Evolutionary conservation across 1,140 invertebrate species (phyloP), one percentile per base, ranked within the genome.

Genomic region (Leptinotarsa lineolata): DNA sequence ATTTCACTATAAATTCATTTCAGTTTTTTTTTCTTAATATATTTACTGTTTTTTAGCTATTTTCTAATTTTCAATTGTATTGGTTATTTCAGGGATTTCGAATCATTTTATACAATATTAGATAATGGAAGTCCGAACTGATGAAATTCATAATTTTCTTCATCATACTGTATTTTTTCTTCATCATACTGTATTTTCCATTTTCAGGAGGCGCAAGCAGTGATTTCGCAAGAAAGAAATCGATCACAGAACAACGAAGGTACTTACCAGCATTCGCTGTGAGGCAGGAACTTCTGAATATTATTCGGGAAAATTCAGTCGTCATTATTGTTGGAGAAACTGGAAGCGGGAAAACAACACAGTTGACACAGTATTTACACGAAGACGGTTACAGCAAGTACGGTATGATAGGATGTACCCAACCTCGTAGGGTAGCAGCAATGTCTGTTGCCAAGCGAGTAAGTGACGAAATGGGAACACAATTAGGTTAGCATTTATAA

Each of bases 371-470:
- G 83, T 99, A 99, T 84, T 87, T 99, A 4, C 94, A 98, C 83
- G 98, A 99, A 87, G 97, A 99, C 79, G 97, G 97, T 2, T 99
- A 97, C 86, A 97, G 94, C 77, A 90, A 90, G 75, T 90, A 91
- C 77, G 97, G 97, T 11, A 95, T 97, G 89, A 95, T 99, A 75
- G 98, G 97, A 0, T 99, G 96, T 83, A 99, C 97, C 0, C 92
- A 93, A 82, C 97, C 98, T 0, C 86, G 97, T 65, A 88, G 98
- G 81, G 96, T 99, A 0, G 98, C 98, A 59, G 98, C 98, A 48
- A 99, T 99, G 98, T 97, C 95, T 8, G 98, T 99, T 6, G 98
- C 98, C 3, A 99, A 99, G 86, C 90, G 98, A 82, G 98, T 99
- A 3, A 94, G 97, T 24, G 98, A 99, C 85, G 98, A 99, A 88